Conservation (phyloP, 2,888 invertebrate genomes). For the Drosophila parthenogenetica region DNA sequence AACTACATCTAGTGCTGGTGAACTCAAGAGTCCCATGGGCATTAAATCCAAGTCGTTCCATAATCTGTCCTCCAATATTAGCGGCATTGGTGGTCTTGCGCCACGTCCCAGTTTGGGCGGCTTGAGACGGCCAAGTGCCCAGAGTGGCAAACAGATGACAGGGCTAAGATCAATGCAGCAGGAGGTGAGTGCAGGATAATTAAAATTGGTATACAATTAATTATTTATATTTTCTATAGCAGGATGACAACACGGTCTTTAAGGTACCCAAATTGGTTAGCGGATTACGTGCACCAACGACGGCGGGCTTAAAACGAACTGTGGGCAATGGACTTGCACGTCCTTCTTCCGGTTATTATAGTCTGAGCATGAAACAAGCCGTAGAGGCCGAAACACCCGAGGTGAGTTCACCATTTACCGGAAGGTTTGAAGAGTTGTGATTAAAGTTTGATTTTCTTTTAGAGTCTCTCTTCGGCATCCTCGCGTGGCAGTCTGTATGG, state of each 20-base stretch:
- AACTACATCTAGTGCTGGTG: constrained; percentile 38
- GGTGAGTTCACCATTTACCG: constrained; percentile 25
- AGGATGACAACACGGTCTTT: constrained; percentile 75
- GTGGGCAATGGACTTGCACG: constrained; percentile 78
- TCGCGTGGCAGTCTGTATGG: constrained; percentile 82
- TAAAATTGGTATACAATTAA: neutral
- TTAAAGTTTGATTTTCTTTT: constrained; percentile 14
- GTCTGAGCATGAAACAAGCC: constrained; percentile 68
- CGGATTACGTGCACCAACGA: constrained; percentile 76
- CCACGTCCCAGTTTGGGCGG: constrained; percentile 59
- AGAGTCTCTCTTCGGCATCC: constrained; percentile 84
- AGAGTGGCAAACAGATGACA: constrained; percentile 41
- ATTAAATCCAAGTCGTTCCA: constrained; percentile 85
- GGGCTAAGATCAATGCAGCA: constrained; percentile 32
- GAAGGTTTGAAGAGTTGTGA: neutral
- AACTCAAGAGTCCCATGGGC: constrained; percentile 84
- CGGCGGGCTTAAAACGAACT: constrained; percentile 70
- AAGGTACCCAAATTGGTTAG: constrained; percentile 82
- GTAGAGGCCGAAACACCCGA: constrained; percentile 77
- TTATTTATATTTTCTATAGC: neutral
- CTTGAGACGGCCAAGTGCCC: constrained; percentile 56
- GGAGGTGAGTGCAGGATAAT: constrained; percentile 43
- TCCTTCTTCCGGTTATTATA: constrained; percentile 84
- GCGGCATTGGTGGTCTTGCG: constrained; percentile 42
- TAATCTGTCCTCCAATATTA: constrained; percentile 80